phyloP scores from a whole-genome alignment of 2,113 vertebrate species.

The Sapayoa aenigma region DNA sequence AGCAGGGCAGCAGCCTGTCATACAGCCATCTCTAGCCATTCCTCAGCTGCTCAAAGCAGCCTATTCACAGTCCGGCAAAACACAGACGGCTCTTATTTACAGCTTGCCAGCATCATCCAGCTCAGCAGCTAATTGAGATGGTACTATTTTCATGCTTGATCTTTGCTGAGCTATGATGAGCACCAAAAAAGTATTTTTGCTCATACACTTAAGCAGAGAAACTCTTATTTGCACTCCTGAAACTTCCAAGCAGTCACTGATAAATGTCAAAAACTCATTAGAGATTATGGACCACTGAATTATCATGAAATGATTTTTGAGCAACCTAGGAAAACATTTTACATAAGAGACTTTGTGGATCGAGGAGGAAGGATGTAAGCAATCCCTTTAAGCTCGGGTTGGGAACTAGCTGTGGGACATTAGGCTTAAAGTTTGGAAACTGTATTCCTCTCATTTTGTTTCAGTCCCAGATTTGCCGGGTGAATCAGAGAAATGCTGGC shows the following conservation, averaged over 20 bases:
- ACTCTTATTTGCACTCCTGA: neutral
- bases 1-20: constrained; percentile 2
- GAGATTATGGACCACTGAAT: constrained; percentile 1
- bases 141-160: constrained; percentile 48
- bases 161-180: constrained; percentile 23
- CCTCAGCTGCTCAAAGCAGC: neutral
- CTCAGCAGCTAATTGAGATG: neutral
- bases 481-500: neutral
- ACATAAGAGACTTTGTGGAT: neutral
- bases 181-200: neutral
- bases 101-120: constrained; percentile 3
- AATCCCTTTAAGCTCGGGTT: neutral
- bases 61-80: constrained; percentile 3
- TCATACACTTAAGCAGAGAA: neutral
- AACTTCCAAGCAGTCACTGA: neutral
- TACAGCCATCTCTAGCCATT: neutral
- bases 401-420: neutral
- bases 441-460: neutral
- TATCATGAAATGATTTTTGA: neutral
- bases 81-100: neutral
- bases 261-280: neutral
- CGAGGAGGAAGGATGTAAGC: neutral
- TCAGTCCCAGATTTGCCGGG: neutral
- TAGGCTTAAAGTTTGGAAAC: neutral
- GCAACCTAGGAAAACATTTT: constrained; percentile 17